phyloP scores from a whole-genome alignment of 2,888 invertebrate genomes.

The Parnassius orleans region DNA sequence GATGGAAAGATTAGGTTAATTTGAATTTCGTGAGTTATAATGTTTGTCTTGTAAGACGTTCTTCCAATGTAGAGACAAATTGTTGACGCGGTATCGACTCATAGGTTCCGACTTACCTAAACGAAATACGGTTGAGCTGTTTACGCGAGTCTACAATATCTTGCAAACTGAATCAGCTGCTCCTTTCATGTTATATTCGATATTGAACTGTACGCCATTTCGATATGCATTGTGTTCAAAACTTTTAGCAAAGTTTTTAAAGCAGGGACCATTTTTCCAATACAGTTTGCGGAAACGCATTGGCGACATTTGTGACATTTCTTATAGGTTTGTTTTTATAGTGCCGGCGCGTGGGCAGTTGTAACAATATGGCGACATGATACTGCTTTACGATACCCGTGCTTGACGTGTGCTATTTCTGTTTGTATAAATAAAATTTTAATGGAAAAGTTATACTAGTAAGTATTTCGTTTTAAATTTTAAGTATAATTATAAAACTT shows the following conservation, averaged over 20 bases:
- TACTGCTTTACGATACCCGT: conserved; percentile 25
- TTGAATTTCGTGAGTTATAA: conserved; percentile 70
- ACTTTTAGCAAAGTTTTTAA: conserved; percentile 26
- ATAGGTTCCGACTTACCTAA: conserved; percentile 68
- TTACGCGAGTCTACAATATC: neutral
- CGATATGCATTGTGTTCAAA: conserved; percentile 30
- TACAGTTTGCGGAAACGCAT: conserved; percentile 61
- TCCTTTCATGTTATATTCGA: conserved; percentile 28
- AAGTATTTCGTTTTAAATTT: too few relatives aligned
- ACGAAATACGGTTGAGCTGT: conserved; percentile 47
- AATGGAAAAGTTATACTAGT: too few relatives aligned
- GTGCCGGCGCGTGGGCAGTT: conserved; percentile 67
- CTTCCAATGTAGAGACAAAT: conserved; percentile 71
- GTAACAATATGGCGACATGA: conserved; percentile 54
- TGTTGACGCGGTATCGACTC: conserved; percentile 77
- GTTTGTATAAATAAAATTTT: conserved; percentile 13
- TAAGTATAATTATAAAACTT: too few relatives aligned
- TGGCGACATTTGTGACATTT: conserved; percentile 63
- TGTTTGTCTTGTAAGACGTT: conserved; percentile 73
- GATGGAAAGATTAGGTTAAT: conserved; percentile 75
- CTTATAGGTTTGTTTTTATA: conserved; percentile 57
- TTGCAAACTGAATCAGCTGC: conserved; percentile 30
- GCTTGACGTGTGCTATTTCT: conserved; percentile 19
- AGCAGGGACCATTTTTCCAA: conserved; percentile 50
- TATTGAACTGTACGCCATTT: conserved; percentile 38